Evolutionary conservation across 2,113 vertebrate species (phyloP).

Genomic region (Chaenocephalus aceratus): DNA sequence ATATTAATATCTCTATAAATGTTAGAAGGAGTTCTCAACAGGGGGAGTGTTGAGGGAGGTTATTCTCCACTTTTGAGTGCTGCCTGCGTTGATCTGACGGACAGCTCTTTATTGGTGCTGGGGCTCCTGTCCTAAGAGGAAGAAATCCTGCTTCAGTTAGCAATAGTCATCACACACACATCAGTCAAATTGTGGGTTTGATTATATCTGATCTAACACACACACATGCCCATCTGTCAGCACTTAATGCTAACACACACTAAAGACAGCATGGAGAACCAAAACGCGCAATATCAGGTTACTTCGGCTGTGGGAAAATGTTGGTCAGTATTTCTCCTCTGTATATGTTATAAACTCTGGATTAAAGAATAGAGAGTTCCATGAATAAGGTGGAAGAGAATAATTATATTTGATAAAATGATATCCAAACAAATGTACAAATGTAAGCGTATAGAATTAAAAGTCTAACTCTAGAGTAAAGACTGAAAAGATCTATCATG

Average conservation of each 20-base stretch:
- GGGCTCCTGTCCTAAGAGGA: slow-evolving; percentile 25
- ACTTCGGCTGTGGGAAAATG: neutral
- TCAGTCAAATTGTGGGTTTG: slow-evolving; percentile 5
- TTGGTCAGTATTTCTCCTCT: neutral
- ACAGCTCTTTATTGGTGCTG: slow-evolving; percentile 37
- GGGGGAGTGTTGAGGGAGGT: slow-evolving; percentile 8
- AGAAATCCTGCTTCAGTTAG: slow-evolving; percentile 14
- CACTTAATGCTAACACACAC: slow-evolving; percentile 2
- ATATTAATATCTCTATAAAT: slow-evolving; percentile 74
- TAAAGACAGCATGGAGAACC: neutral
- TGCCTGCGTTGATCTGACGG: slow-evolving; percentile 34
- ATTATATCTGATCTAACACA: slow-evolving; percentile 18
- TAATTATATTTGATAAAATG: neutral
- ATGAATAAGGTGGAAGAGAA: neutral
- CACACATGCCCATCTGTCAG: slow-evolving; percentile 37
- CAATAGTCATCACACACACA: slow-evolving; percentile 2
- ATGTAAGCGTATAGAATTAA: neutral
- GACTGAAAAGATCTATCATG: slow-evolving; percentile 1
- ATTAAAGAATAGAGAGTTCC: neutral
- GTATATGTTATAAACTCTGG: neutral
- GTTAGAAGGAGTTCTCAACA: slow-evolving; percentile 53
- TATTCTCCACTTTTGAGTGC: slow-evolving; percentile 42
- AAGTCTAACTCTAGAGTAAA: slow-evolving; percentile 5
- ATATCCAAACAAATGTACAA: slow-evolving; percentile 1
- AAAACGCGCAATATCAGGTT: too few species aligned